Evolutionary conservation across 2,113 vertebrate species (phyloP).

Genomic region (Ovis canadensis): DNA sequence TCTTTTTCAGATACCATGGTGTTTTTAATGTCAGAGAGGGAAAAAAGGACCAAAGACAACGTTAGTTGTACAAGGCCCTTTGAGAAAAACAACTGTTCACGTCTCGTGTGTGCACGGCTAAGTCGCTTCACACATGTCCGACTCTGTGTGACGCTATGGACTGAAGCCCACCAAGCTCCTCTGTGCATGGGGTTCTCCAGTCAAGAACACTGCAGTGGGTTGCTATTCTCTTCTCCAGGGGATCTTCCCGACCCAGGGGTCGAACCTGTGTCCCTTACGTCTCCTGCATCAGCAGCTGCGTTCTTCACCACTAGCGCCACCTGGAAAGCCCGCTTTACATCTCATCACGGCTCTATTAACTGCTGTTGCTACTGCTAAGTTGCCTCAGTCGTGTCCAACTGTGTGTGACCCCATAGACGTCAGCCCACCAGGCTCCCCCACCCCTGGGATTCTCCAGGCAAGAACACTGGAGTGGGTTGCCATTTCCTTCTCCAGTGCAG

Average conservation of each 20-base stretch:
- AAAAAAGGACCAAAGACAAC: neutral
- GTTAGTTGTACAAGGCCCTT: neutral
- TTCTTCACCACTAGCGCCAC: neutral
- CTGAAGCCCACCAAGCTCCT: neutral
- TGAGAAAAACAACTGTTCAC: neutral
- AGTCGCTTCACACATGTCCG: fast-evolving
- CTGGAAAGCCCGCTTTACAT: neutral
- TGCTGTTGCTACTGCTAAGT: too few relatives aligned
- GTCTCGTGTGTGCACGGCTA: neutral
- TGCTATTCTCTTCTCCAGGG: neutral
- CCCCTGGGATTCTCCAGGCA: too few relatives aligned
- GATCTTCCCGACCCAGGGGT: neutral
- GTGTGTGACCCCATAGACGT: too few relatives aligned
- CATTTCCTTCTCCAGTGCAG: too few relatives aligned
- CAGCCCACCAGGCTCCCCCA: too few relatives aligned
- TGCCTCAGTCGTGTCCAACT: too few relatives aligned
- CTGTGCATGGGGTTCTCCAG: neutral
- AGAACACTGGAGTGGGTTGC: too few relatives aligned
- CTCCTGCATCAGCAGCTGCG: fast-evolving
- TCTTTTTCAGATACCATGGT: neutral
- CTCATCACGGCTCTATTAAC: neutral
- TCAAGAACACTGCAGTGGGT: neutral
- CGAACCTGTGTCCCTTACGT: neutral
- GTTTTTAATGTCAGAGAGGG: neutral
- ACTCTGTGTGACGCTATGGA: fast-evolving